A percentile compares a stretch with the other conserved stretches of the same genome.
phyloP scores from a whole-genome alignment of 2,113 vertebrate species.

The Dicerorhinus sumatrensis region DNA sequence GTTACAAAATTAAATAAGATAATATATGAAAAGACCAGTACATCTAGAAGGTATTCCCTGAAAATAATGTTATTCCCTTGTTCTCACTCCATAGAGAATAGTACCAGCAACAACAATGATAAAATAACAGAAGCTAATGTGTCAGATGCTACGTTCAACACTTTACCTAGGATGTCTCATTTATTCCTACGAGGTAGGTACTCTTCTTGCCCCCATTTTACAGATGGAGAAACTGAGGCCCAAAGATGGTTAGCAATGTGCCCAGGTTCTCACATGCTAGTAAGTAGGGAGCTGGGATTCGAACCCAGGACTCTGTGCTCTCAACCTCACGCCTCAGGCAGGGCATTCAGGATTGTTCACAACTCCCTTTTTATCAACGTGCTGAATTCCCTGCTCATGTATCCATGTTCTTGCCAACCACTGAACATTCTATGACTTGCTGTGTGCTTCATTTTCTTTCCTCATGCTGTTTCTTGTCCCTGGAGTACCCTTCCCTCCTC shows the following conservation, averaged over 20 bases:
- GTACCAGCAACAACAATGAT: neutral
- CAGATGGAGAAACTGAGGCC: neutral
- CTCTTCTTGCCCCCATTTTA: neutral
- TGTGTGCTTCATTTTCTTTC: neutral
- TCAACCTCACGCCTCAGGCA: neutral
- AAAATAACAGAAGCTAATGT: neutral
- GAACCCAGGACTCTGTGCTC: neutral
- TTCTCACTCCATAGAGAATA: neutral
- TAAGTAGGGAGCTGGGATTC: neutral
- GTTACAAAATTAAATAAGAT: conserved; percentile 27
- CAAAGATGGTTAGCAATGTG: neutral
- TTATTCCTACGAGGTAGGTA: neutral
- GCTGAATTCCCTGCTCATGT: neutral
- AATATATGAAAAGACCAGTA: neutral
- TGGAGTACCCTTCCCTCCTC: neutral
- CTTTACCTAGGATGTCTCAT: neutral
- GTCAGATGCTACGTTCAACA: neutral
- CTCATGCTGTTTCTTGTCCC: neutral
- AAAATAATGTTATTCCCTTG: neutral
- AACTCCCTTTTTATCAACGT: neutral
- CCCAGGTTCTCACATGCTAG: neutral
- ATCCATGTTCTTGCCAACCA: neutral
- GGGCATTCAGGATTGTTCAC: neutral
- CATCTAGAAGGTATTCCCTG: neutral
- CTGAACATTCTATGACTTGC: neutral